A percentile compares a stretch with the other conserved stretches of the same genome.
Conservation (phyloP, 2,113 vertebrate genomes). For the Pionites leucogaster region DNA sequence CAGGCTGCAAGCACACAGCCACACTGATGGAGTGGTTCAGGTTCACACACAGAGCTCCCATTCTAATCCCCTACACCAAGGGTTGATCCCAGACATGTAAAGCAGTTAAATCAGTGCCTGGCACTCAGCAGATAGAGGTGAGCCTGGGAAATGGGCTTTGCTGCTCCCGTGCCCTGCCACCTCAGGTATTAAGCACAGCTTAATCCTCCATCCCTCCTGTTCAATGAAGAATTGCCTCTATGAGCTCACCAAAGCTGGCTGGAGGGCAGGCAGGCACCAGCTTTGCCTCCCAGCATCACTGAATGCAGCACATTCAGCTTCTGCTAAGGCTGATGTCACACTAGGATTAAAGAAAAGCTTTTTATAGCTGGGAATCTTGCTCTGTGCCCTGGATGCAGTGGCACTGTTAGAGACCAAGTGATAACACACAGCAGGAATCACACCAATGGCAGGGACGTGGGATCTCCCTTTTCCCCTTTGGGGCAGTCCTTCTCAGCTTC, state of each 20-base stretch:
- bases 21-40: background rate
- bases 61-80: background rate
- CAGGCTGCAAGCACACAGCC: background rate
- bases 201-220: background rate
- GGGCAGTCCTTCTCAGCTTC: background rate
- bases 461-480: background rate
- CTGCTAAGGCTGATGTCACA: background rate
- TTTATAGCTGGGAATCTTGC: slow-evolving; percentile 28
- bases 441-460: accelerated
- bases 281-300: background rate
- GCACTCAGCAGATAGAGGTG: background rate
- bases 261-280: background rate
- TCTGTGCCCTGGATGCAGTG: background rate
- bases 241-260: background rate
- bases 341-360: slow-evolving; percentile 25
- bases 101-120: background rate
- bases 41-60: background rate
- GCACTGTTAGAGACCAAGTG: accelerated
- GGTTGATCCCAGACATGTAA: accelerated
- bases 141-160: background rate
- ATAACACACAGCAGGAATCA: background rate
- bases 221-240: background rate
- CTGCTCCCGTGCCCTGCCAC: background rate
- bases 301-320: background rate
- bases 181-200: background rate